Percentiles rank a stretch among this genome's conserved stretches.
Conservation (phyloP, 2,888 invertebrate species). For the Ormyrus labotus region DNA sequence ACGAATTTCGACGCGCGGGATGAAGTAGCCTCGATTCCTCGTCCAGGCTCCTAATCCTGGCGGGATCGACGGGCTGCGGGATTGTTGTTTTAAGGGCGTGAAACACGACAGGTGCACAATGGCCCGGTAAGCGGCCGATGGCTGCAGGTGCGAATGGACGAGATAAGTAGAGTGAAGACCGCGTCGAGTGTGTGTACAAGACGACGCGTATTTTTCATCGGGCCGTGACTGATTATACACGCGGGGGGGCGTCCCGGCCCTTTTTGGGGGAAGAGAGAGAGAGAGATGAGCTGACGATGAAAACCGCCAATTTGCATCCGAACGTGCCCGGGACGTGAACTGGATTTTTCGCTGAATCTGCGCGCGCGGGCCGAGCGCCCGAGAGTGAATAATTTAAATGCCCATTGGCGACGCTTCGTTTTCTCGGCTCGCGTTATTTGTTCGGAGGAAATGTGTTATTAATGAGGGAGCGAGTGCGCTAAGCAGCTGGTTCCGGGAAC, state of each 20-base stretch:
- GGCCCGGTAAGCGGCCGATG: slow-evolving; percentile 62
- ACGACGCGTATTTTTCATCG: slow-evolving; percentile 5
- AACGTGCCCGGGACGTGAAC: slow-evolving; percentile 27
- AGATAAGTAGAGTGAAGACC: slow-evolving; percentile 30
- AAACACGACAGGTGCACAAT: slow-evolving; percentile 74
- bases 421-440: slow-evolving; percentile 25
- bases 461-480: slow-evolving; percentile 24
- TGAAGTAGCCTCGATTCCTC: slow-evolving; percentile 20
- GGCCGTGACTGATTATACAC: slow-evolving; percentile 53
- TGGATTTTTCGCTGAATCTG: slow-evolving; percentile 28
- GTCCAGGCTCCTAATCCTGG: slow-evolving; percentile 63
- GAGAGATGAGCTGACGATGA: slow-evolving; percentile 35
- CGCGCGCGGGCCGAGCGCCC: neutral
- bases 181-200: neutral
- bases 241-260: slow-evolving; percentile 34
- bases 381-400: slow-evolving; percentile 42
- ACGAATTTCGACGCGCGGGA: slow-evolving; percentile 36
- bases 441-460: slow-evolving; percentile 41
- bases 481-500: neutral
- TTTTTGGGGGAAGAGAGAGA: neutral
- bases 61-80: slow-evolving; percentile 62
- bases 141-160: slow-evolving; percentile 70
- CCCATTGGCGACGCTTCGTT: slow-evolving; percentile 48
- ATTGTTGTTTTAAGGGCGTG: slow-evolving; percentile 74
- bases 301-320: slow-evolving; percentile 54